These are phyloP conservation scores for Salpingus planirostris DNA, from an alignment of 2,888 invertebrate species.

Conservation along the genomic window DNA sequence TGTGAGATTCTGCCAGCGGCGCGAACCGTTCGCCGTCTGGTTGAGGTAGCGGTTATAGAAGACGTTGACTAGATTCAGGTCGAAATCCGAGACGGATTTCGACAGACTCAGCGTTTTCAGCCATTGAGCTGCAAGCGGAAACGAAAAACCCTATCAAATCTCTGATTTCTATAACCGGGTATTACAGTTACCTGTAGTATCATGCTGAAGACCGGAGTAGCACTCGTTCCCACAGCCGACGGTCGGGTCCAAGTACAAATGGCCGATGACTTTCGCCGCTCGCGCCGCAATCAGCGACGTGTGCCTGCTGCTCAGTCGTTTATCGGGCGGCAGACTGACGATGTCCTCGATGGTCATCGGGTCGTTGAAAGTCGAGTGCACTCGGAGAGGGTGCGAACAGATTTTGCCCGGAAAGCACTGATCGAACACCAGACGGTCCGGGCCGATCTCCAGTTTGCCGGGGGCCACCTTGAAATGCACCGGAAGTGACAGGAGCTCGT, in stretches of 20 bases:
- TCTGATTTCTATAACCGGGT: not conserved
- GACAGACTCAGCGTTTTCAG: constrained; percentile 55
- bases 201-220: constrained; percentile 65
- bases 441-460: constrained; percentile 61
- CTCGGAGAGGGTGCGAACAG: constrained; percentile 65
- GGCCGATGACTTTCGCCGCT: constrained; percentile 48
- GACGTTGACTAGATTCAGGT: constrained; percentile 55
- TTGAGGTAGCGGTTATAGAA: constrained; percentile 54
- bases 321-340: constrained; percentile 52
- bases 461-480: constrained; percentile 66
- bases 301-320: constrained; percentile 49
- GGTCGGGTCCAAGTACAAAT: constrained; percentile 64
- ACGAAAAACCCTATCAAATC: not conserved
- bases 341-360: constrained; percentile 68
- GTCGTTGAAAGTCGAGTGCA: constrained; percentile 73
- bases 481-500: constrained; percentile 60
- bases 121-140: constrained; percentile 50
- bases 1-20: constrained; percentile 57
- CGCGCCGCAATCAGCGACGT: constrained; percentile 45
- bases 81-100: constrained; percentile 58
- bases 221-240: constrained; percentile 62
- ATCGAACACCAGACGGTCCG: constrained; percentile 59
- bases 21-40: constrained; percentile 40
- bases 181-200: constrained; percentile 48
- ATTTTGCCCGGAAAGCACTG: constrained; percentile 77